Evolutionary conservation across 2,113 vertebrate species (phyloP), one percentile per base, ranked within the genome.

Genomic region (Miniopterus natalensis): DNA sequence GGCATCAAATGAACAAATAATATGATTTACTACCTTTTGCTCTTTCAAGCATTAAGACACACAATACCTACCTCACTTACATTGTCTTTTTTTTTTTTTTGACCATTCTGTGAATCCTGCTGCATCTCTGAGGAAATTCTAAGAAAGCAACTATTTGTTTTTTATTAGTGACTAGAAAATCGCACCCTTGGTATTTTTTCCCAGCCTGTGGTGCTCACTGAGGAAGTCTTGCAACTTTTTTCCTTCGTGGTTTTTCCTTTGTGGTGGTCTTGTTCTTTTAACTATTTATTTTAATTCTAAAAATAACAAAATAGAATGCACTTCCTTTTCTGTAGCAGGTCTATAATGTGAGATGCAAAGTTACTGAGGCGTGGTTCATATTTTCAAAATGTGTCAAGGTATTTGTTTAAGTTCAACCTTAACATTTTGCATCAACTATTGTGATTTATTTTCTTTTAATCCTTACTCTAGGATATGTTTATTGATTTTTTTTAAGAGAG

Each of bases 211-310:
- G 45, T 88, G 31, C 70, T 88, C 29, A 66, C 31, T 70, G 42
- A 86, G 49, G 10, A 42, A 66, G 66, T 59, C 13, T 78, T 36
- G 71, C 15, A 47, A 29, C 12, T 93, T 42, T 81, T 57, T 75
- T 78, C 17, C 57, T 94, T 68, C 73, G 31, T 49, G 3, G 3
- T 84, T 74, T 68, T 74, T 79, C 31, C 70, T 95, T 61, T 83
- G n/a, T 49, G 4, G 4, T 85, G 13, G 49, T 71, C 7, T 3
- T 84, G 36, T 53, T 88, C 40, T 91, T 42, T 86, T n/a, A 77
- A 65, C 84, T 88, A 77, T 77, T 77, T 18, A 75, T 75, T 75
- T 49, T 42, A 83, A 57, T 84, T 91, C 61, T 87, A 66, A 84
- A 90, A 83, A 73, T 17, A 77, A 25, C 31, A 71, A 65, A 63